Percentiles rank a stretch among this genome's conserved stretches.
These are phyloP conservation scores for Lithophane ornitopus DNA, from an alignment of 2,888 invertebrate species.

Conservation along the genomic window DNA sequence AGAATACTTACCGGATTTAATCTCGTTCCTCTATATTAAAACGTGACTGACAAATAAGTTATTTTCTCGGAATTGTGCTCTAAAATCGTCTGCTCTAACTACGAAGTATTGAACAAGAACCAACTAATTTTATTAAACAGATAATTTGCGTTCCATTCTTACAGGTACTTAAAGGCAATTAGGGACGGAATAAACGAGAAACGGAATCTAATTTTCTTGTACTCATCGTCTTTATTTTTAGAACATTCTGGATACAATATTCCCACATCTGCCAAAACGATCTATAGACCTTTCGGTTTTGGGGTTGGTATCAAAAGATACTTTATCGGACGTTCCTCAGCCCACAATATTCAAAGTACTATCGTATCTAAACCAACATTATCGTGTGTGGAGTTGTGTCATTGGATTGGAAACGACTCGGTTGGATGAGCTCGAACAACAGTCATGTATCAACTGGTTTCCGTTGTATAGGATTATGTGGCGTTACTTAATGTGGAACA, in stretches of 20 bases:
- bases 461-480: constrained; percentile 53
- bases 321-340: constrained; percentile 22
- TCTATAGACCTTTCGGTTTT: not conserved
- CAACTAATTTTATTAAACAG: constrained; percentile 21
- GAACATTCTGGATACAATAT: constrained; percentile 12
- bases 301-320: constrained; percentile 10
- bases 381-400: constrained; percentile 53
- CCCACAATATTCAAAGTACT: constrained; percentile 14
- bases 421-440: constrained; percentile 64
- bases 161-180: constrained; percentile 5
- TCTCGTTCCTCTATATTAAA: constrained; percentile 15
- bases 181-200: constrained; percentile 4
- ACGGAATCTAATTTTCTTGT: not conserved
- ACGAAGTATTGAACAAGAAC: constrained; percentile 19
- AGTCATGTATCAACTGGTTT: constrained; percentile 58
- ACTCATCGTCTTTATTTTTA: not conserved
- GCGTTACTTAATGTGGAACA: constrained; percentile 51
- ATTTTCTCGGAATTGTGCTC: constrained; percentile 12
- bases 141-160: constrained; percentile 8
- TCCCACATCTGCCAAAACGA: not conserved
- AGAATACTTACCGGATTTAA: constrained; percentile 25
- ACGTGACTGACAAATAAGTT: constrained; percentile 20
- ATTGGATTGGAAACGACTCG: constrained; percentile 64
- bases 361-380: constrained; percentile 42
- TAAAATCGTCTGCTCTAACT: constrained; percentile 8